These are phyloP conservation scores for Galbula dea DNA, from an alignment of 2,113 vertebrate species.

Conservation along the genomic window DNA sequence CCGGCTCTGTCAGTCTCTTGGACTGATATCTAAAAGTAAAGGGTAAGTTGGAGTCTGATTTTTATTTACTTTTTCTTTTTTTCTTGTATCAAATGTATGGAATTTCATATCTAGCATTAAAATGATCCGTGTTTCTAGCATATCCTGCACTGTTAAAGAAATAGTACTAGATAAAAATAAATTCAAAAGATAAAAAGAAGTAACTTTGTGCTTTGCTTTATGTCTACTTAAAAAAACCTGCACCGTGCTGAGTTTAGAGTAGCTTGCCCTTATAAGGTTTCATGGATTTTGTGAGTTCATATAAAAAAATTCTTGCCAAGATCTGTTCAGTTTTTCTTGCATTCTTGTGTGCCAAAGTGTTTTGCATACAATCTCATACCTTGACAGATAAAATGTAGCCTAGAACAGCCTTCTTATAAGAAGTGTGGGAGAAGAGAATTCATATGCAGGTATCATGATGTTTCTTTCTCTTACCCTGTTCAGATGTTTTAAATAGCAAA, in stretches of 20 bases:
- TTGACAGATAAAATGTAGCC: neutral
- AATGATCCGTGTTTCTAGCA: neutral
- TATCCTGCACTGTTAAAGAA: neutral
- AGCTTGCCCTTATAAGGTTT: neutral
- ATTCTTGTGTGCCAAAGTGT: accelerated
- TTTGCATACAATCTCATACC: neutral
- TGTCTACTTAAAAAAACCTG: neutral
- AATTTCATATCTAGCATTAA: neutral
- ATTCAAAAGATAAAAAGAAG: neutral
- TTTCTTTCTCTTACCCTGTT: neutral
- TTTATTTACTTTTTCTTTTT: neutral
- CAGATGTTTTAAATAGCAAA: neutral
- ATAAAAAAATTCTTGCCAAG: neutral
- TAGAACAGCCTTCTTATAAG: neutral
- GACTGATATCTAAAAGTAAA: slow-evolving; percentile 90
- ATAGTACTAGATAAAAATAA: neutral
- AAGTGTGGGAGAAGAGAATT: neutral
- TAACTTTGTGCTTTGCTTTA: neutral
- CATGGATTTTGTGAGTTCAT: neutral
- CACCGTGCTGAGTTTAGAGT: accelerated
- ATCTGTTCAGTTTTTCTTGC: accelerated
- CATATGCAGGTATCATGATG: neutral
- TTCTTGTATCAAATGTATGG: neutral
- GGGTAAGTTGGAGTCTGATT: slow-evolving; percentile 75
- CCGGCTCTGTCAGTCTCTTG: slow-evolving; percentile 85